Conservation (phyloP, 2,113 vertebrate genomes). For the Cephalophus harveyi region DNA sequence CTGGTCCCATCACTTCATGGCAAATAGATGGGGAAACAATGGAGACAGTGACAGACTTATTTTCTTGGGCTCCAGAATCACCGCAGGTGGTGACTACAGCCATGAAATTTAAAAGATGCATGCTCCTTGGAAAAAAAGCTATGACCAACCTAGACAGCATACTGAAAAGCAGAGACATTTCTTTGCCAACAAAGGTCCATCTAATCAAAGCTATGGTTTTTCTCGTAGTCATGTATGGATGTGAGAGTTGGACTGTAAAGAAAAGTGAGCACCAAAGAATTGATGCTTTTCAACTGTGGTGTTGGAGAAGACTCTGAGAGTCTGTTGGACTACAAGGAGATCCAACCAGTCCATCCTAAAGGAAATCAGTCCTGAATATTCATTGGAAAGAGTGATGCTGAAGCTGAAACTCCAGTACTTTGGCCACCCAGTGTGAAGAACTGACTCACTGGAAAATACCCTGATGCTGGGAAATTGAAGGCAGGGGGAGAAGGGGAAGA, state of each 20-base stretch:
- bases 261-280: not conserved
- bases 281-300: not conserved
- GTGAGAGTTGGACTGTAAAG: not conserved
- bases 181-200: not conserved
- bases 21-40: not conserved
- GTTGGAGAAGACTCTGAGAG: not conserved
- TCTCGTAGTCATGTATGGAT: not conserved
- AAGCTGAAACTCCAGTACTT: not conserved
- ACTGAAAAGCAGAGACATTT: not conserved
- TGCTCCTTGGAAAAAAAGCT: not conserved
- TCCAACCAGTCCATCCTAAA: not conserved
- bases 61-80: not conserved
- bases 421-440: not conserved
- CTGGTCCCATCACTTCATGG: not conserved
- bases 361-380: not conserved
- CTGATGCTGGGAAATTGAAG: not conserved
- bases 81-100: not conserved
- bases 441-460: not conserved
- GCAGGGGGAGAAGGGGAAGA: not conserved
- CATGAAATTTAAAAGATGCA: not conserved
- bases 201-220: not conserved
- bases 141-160: not conserved
- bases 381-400: not conserved
- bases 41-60: not conserved
- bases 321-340: not conserved